Evolutionary conservation across 92 coral and sea anemone species (phyloP).

Genomic region (Epizoanthus stellaris): DNA sequence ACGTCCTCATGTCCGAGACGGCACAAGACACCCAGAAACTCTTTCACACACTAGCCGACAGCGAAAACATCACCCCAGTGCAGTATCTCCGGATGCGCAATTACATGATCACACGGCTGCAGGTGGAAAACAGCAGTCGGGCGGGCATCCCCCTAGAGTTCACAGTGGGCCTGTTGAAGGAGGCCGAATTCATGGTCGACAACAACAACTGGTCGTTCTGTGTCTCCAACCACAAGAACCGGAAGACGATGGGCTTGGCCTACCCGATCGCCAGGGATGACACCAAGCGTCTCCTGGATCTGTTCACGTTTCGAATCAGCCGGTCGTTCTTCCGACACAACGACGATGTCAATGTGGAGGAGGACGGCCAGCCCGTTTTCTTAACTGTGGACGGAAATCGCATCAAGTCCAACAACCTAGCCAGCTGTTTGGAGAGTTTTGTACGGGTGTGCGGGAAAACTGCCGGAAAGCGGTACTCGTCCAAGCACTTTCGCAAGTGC

Average conservation of each 20-base stretch:
- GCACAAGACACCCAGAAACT: not conserved
- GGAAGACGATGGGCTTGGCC: not conserved
- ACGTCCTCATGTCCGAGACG: not conserved
- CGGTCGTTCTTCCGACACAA: too few species aligned
- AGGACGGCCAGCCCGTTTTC: not conserved
- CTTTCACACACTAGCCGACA: not conserved
- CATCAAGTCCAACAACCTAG: not conserved
- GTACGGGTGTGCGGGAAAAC: not conserved
- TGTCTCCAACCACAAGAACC: not conserved
- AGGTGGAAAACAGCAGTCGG: not conserved
- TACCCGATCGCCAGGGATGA: not conserved
- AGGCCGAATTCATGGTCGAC: not conserved
- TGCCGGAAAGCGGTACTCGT: not conserved
- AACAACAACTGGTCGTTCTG: not conserved
- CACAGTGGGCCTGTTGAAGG: not conserved
- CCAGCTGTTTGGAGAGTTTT: not conserved
- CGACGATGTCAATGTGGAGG: too few species aligned
- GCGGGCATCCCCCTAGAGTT: not conserved
- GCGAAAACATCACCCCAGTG: not conserved
- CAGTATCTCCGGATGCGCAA: not conserved
- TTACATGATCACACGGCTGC: not conserved
- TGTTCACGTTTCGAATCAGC: too few species aligned
- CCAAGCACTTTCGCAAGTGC: not conserved
- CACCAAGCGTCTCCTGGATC: not conserved
- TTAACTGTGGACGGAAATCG: not conserved